Conservation (phyloP, 2,113 vertebrate species). For the Leucoraja erinaceus region DNA sequence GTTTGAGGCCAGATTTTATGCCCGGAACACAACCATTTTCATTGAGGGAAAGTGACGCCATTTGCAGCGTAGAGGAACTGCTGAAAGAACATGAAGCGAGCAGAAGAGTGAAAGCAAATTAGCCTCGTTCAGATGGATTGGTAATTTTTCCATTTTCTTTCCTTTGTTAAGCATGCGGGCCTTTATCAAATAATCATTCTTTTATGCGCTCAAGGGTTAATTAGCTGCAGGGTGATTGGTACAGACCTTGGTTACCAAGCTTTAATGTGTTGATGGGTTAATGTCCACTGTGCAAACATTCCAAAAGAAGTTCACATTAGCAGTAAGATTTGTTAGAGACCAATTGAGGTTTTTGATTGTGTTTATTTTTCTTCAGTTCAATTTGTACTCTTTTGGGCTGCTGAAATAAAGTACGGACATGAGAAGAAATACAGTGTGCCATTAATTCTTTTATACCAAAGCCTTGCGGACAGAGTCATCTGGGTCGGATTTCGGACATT, state of each 20-base stretch:
- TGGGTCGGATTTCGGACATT: no score
- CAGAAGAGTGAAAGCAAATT: constrained; percentile 87
- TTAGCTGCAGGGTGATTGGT: background rate
- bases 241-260: background rate
- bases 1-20: constrained; percentile 87
- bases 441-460: no score
- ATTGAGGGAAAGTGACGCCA: constrained; percentile 98
- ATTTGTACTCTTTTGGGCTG: background rate
- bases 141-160: constrained; percentile 57
- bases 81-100: constrained; percentile 95
- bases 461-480: no score
- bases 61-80: constrained; percentile 94
- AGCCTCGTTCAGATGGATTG: constrained; percentile 96
- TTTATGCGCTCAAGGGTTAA: background rate
- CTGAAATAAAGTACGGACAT: background rate
- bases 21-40: constrained; percentile 97
- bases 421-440: no score
- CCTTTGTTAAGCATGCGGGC: background rate
- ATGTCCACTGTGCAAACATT: background rate
- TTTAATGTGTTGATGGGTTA: background rate
- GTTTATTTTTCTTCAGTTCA: background rate
- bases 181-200: background rate
- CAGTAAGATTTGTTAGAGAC: background rate
- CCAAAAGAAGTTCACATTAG: background rate
- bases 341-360: background rate